Percentiles rank a stretch among this genome's conserved stretches.
phyloP scores from a whole-genome alignment of 37 sponge, comb jelly and placozoan species.

The Halisarca cf. caerulea region DNA sequence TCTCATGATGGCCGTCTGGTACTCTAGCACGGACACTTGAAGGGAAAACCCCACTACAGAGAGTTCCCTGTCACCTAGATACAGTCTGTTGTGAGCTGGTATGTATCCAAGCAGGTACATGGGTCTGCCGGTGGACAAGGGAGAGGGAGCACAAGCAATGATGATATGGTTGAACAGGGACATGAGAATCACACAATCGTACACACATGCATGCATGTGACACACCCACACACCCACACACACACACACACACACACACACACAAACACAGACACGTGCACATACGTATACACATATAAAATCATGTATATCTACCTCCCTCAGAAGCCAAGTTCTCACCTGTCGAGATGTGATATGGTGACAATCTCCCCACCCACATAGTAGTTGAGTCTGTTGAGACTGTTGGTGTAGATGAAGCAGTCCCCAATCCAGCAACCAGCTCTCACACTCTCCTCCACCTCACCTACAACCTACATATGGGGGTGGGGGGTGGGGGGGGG shows the following conservation, averaged over 20 bases:
- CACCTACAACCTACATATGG: conserved; percentile 62
- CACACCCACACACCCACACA: neutral
- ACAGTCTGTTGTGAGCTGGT: conserved; percentile 85
- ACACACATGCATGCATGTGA: neutral
- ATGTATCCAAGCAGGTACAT: conserved; percentile 96
- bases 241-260: conserved; percentile 7
- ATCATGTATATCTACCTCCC: too few species aligned
- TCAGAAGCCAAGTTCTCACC: conserved; percentile 45
- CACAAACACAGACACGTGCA: neutral
- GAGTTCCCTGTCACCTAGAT: conserved; percentile 94
- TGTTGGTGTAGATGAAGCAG: conserved; percentile 96
- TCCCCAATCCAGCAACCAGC: conserved; percentile 96
- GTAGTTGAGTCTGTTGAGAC: conserved; percentile 93
- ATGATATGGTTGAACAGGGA: too few species aligned
- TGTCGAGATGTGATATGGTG: conserved; percentile 92
- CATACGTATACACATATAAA: neutral
- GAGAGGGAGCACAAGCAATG: too few species aligned
- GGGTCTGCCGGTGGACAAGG: conserved; percentile 44
- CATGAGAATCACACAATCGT: neutral
- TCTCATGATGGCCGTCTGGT: conserved; percentile 97
- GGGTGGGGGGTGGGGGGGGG: too few species aligned
- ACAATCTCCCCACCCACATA: conserved; percentile 97
- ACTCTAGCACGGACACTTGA: conserved; percentile 89
- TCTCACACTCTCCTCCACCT: conserved; percentile 73
- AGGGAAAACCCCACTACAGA: conserved; percentile 81